These are phyloP conservation scores for Carettochelys insculpta DNA, from an alignment of 2,113 vertebrate species.

Conservation along the genomic window DNA sequence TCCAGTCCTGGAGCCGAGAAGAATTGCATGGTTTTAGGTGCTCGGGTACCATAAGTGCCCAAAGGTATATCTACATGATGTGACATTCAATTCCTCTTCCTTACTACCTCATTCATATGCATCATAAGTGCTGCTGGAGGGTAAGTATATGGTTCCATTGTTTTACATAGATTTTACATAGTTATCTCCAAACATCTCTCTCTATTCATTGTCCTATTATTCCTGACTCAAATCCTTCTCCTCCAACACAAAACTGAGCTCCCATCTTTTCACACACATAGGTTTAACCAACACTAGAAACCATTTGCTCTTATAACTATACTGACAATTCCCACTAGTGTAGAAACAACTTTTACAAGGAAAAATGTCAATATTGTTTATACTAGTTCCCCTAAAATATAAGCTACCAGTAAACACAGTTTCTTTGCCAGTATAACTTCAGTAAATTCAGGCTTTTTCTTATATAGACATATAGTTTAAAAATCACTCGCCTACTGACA, in stretches of 20 bases:
- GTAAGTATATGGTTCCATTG: background rate
- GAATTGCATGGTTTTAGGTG: background rate
- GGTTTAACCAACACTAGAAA: background rate
- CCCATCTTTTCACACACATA: no score
- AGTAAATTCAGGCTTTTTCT: background rate
- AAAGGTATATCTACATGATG: background rate
- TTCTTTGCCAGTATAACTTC: background rate
- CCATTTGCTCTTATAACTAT: background rate
- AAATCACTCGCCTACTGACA: background rate
- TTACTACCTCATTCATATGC: background rate
- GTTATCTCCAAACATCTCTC: background rate
- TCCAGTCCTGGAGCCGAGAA: background rate
- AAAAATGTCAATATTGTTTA: background rate
- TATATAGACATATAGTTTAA: background rate
- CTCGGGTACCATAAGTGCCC: background rate
- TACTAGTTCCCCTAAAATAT: background rate
- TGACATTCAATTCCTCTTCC: background rate
- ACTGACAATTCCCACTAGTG: background rate
- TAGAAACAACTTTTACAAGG: background rate
- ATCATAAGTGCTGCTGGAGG: background rate
- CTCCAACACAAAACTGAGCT: background rate
- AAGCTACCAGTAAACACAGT: no score
- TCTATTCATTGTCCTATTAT: background rate
- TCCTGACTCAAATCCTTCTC: background rate
- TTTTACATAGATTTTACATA: background rate